A percentile compares a stretch with the other conserved stretches of the same genome.
phyloP scores from a whole-genome alignment of 1,140 invertebrate species.

The Mya arenaria region DNA sequence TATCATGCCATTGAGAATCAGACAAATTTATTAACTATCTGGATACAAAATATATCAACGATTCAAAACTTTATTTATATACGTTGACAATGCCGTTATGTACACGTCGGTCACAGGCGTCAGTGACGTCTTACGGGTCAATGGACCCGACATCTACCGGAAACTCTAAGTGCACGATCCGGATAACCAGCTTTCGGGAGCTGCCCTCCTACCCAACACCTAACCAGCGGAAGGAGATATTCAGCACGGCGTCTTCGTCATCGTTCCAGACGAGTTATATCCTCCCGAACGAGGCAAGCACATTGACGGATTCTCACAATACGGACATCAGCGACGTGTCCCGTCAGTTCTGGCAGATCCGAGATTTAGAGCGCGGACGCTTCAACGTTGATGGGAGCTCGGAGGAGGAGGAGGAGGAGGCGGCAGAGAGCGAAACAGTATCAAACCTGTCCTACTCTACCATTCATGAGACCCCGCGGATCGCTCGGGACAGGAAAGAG shows the following conservation, averaged over 20 bases:
- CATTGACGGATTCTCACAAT: conserved; percentile 2
- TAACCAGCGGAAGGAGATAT: conserved; percentile 11
- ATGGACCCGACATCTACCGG: conserved; percentile 11
- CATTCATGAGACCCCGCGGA: neutral
- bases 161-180: conserved; percentile 4
- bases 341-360: conserved; percentile 4
- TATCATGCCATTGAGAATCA: too few species aligned
- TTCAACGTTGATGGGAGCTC: conserved; percentile 35
- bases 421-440: neutral
- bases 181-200: conserved; percentile 12
- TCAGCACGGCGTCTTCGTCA: conserved; percentile 7
- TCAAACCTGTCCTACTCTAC: conserved; percentile 13
- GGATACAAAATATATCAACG: too few species aligned
- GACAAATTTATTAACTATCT: too few species aligned
- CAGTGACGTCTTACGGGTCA: conserved; percentile 25
- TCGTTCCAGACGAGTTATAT: conserved; percentile 35
- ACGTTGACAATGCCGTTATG: conserved; percentile 39
- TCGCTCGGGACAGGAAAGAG: neutral
- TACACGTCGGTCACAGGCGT: conserved; percentile 14
- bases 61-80: too few species aligned
- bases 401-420: conserved; percentile 19
- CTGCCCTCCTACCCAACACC: conserved; percentile 37
- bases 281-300: conserved; percentile 11
- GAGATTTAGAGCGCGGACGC: neutral
- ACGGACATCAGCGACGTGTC: conserved; percentile 22